Evolutionary conservation across 1,140 invertebrate species (phyloP), one percentile per base, ranked within the genome.

Genomic region (Trichonephila clavipes): DNA sequence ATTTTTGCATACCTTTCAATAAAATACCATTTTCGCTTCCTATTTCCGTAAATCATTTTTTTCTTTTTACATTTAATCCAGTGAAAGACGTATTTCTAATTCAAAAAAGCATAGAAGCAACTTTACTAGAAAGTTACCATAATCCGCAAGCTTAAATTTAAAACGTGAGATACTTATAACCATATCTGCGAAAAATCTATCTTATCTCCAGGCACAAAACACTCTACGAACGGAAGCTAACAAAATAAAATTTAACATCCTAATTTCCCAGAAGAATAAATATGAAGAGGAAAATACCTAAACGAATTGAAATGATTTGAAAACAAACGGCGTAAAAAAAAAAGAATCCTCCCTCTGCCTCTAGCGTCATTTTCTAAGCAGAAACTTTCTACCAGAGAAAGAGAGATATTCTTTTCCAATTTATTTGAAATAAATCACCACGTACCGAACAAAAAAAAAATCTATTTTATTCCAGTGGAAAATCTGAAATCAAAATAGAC

Each of bases 361-460:
- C 16, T 40, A 40, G 5, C 34, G 18, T 40, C 34, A 34, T 77
- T 34, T 51, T 19, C 34, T 7, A 82, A 82, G 77, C 40, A 51
- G 19, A 51, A 82, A 34, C 77, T 51, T 19, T n/a, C 77, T 44
- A 19, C 28, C 7, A 19, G n/a, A 40, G 34, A 40, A n/a, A n/a
- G n/a, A n/a, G n/a, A n/a, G 34, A 34, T 12, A 14, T 88, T 24
- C 21, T 10, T 21, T 88, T n/a, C 34, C 86, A 88, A 88, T 88
- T 64, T 88, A 88, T 88, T 66, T 61, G 59, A 88, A 83, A 88
- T 88, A 88, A 88, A 88, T 88, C 86, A 24, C 28, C 28, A 88
- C 61, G 61, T 64, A 64, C 34, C 24, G 24, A 59, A 88, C 24
- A 24, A 59, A 83, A 51, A 28, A n/a, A 28, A 51, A 83, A 58